Evolutionary conservation across 2,888 invertebrate species (phyloP), one percentile per base, ranked within the genome.

Genomic region (Drosophila demipolita): DNA sequence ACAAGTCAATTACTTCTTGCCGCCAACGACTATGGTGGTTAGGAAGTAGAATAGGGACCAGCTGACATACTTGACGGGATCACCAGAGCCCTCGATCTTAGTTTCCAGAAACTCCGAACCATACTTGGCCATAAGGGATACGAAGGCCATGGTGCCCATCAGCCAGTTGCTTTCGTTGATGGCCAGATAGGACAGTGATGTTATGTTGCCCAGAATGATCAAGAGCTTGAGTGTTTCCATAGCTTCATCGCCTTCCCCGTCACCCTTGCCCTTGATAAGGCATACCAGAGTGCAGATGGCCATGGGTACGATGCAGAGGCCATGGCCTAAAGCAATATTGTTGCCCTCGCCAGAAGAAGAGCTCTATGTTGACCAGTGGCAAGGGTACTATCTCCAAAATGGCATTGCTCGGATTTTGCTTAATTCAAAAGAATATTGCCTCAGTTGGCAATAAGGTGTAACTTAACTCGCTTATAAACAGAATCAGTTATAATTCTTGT

Each of bases 141-240:
- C 23, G 23, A 23, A 23, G 23, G 23, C 23, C 23, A 23, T 23
- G 23, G 23, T 23, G 23, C 23, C 23, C 23, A 23, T 23, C 1
- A 23, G 23, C 23, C 23, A 23, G 23, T 1, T 23, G 23, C 23
- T 23, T 23, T 23, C 23, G 23, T 23, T 23, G 23, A 90, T 66
- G 1, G 91, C 77, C 63, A 91, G 67, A 42, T 83, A 92, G 9
- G 78, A 17, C 7, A 91, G 62, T 0, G 92, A 90, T 0, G 90
- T 83, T 1, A 91, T 74, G 45, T 91, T 92, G 15, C 91, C 91
- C 78, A 91, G 38, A 0, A 87, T 57, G 23, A 91, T 90, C 0
- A 91, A 66, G 1, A 86, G 78, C 62, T 79, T 90, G 0, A 87
- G 61, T 0, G 87, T 87, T 0, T 81, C 62, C 6, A 67, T 9